phyloP scores from a whole-genome alignment of 2,113 vertebrate species.

The Oriolus oriolus region DNA sequence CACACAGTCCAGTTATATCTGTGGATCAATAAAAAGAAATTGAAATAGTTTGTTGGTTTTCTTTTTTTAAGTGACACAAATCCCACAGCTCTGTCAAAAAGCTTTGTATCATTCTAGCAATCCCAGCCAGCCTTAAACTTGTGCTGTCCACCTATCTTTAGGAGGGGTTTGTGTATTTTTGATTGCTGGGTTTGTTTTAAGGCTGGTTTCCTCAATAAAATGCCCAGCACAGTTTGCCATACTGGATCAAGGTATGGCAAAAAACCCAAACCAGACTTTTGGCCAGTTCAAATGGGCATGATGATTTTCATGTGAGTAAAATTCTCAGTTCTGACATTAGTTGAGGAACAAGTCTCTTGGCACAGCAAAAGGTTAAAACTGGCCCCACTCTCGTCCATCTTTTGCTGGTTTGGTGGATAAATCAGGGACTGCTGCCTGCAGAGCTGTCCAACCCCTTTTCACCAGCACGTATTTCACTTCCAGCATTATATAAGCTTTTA shows the following conservation, averaged over 20 bases:
- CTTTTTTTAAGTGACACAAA: conserved; percentile 8
- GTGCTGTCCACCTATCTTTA: background rate
- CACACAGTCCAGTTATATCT: background rate
- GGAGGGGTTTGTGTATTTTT: background rate
- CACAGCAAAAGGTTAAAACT: background rate
- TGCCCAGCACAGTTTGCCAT: no score
- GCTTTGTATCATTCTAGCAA: background rate
- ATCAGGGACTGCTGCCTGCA: background rate
- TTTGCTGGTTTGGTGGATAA: background rate
- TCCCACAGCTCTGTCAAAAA: background rate
- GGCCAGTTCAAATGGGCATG: background rate
- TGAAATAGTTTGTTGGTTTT: background rate
- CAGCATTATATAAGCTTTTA: background rate
- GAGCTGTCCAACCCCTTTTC: background rate
- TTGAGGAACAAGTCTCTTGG: background rate
- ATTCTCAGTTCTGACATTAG: background rate
- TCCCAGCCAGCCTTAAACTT: background rate
- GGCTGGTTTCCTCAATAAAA: background rate
- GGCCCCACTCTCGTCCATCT: fast-evolving
- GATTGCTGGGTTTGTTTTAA: background rate
- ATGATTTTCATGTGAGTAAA: background rate
- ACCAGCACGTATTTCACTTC: background rate
- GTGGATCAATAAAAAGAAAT: background rate
- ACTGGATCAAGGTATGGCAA: background rate
- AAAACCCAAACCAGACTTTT: background rate